Evolutionary conservation across 2,797 vertebrate genomes (phyloP), one percentile per base, ranked within the genome.

Genomic region (Chiroxiphia lanceolata): DNA sequence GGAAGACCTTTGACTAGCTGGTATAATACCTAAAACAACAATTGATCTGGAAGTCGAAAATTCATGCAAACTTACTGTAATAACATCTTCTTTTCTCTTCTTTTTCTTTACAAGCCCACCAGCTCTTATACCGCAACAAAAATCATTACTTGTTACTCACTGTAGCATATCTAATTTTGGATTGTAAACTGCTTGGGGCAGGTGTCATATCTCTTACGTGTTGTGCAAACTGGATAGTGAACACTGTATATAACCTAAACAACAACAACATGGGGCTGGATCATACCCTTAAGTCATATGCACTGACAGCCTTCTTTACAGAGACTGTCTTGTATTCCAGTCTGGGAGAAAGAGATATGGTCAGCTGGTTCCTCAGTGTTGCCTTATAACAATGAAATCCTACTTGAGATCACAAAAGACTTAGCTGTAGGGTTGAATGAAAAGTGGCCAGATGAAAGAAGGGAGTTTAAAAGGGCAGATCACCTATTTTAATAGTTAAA

Each of bases 131-230:
- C 25, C 9, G 9, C 25, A 87, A 67, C n/a, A 84, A 75, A 89
- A 83, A 51, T 75, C 42, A 69, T 92, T 61, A 83, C 38, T 61
- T 89, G 38, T 86, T 83, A 83, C 25, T 80, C 61, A 53, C 6
- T 83, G 38, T 75, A 89, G 61, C 42, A 64, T 83, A 83, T 31
- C 42, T 86, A 94, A 95, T 86, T 94, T 83, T 71, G 90, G 79
- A 86, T 48, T 88, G n/a, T 9, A 86, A 59, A 92, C 42, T 91
- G 89, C 94, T 93, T 81, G 72, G 57, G 84, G 92, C 69, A 90
- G 57, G 69, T 85, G 76, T 92, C 84, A 47, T 42, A 63, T 81
- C 61, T 93, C 42, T 80, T 44, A 69, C 4, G 6, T 15, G 13
- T 75, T 20, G 22, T 67, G 31, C 51, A 88, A 72, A 91, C 71